These are phyloP conservation scores for Eunapius fragilis DNA, from an alignment of 37 sponge, comb jelly and placozoan genomes.

Conservation along the genomic window DNA sequence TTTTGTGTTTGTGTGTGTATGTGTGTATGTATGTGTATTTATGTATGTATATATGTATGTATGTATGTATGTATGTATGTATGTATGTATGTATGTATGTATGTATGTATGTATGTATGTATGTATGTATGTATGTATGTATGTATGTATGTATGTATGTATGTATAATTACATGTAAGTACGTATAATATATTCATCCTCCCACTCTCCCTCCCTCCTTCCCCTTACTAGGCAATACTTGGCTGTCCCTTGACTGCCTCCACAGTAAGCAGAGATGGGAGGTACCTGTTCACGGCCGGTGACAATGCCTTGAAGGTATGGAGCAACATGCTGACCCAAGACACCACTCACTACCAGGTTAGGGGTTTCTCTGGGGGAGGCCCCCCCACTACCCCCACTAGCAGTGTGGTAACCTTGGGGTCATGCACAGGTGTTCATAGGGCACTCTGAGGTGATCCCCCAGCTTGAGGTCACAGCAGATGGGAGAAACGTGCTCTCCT, in stretches of 20 bases:
- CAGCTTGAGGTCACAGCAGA: constrained; percentile 46
- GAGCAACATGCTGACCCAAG: constrained; percentile 67
- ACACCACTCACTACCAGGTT: constrained; percentile 68
- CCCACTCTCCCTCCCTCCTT: constrained; percentile 13
- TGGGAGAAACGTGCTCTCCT: constrained; percentile 31
- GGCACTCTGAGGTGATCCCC: constrained; percentile 60
- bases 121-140: neutral
- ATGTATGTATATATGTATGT: neutral
- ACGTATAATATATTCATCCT: neutral
- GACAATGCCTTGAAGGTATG: constrained; percentile 70
- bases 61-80: constrained; percentile 19
- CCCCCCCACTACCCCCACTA: neutral
- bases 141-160: constrained; percentile 19
- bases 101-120: constrained; percentile 4
- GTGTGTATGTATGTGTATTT: too few species aligned
- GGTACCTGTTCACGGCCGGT: constrained; percentile 71
- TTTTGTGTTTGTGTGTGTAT: too few species aligned
- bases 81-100: constrained; percentile 19
- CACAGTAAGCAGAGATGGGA: constrained; percentile 35
- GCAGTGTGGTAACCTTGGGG: neutral
- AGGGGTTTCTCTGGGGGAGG: neutral
- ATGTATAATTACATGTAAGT: neutral
- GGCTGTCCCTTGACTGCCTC: constrained; percentile 28
- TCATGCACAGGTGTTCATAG: constrained; percentile 73
- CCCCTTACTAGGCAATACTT: constrained; percentile 22